phyloP scores from a whole-genome alignment of 2,113 vertebrate genomes.

The Protobothrops mucrosquamatus region DNA sequence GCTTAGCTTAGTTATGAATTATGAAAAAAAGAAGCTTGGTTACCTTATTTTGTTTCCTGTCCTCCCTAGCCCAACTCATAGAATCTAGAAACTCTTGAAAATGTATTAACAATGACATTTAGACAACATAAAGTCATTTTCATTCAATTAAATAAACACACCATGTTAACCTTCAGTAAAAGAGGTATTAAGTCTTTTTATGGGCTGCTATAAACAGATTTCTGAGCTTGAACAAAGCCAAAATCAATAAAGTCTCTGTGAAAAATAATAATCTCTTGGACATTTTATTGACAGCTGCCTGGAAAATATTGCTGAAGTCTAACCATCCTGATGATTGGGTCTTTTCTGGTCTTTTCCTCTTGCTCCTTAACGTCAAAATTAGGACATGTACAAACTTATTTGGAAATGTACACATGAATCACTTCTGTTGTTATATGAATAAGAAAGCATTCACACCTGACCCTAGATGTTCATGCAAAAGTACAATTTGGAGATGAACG shows the following conservation, averaged over 20 bases:
- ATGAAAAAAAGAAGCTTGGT: neutral
- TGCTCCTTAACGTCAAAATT: constrained; percentile 47
- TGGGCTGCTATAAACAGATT: constrained; percentile 71
- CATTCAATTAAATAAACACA: constrained; percentile 79
- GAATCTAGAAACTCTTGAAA: constrained; percentile 54
- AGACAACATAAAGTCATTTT: constrained; percentile 71
- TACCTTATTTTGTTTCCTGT: constrained; percentile 24
- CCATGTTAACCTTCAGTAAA: constrained; percentile 72
- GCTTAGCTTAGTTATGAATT: neutral
- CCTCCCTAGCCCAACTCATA: constrained; percentile 16
- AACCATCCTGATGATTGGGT: constrained; percentile 53
- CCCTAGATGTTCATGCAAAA: neutral
- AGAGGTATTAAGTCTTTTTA: constrained; percentile 73
- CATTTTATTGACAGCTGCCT: constrained; percentile 70
- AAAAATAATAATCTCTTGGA: constrained; percentile 75
- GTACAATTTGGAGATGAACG: neutral
- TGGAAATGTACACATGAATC: neutral
- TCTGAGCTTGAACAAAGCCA: constrained; percentile 69
- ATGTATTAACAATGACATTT: constrained; percentile 76
- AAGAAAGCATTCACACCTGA: neutral
- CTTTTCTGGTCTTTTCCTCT: constrained; percentile 54
- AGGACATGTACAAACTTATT: constrained; percentile 22
- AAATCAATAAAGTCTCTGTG: constrained; percentile 75
- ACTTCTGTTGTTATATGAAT: neutral
- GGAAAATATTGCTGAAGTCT: constrained; percentile 69